Conservation (phyloP, 2,888 invertebrate species). For the Aricia artaxerxes region DNA sequence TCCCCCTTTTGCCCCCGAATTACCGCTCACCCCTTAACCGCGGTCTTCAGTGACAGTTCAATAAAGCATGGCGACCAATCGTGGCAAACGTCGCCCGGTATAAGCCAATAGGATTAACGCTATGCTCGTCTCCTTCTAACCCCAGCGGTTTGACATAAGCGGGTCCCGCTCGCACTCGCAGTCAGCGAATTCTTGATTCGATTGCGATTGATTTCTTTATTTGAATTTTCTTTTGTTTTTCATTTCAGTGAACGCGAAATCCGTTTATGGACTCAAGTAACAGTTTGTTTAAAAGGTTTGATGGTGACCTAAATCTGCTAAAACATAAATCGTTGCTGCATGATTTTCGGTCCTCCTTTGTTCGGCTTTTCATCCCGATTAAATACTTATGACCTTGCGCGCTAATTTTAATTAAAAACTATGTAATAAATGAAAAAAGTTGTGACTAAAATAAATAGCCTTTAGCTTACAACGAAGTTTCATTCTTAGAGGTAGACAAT, state of each 20-base stretch:
- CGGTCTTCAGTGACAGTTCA: constrained; percentile 79
- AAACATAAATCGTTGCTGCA: background rate
- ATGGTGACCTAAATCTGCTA: background rate
- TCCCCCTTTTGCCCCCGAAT: constrained; percentile 69
- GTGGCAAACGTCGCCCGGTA: constrained; percentile 77
- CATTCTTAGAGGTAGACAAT: too few species aligned
- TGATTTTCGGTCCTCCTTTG: background rate
- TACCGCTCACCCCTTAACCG: constrained; percentile 75
- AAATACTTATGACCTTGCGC: background rate
- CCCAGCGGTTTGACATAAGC: constrained; percentile 40
- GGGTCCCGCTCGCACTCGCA: constrained; percentile 59
- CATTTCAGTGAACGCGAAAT: constrained; percentile 55
- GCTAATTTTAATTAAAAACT: too few species aligned
- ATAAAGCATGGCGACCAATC: constrained; percentile 79
- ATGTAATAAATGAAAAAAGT: too few species aligned
- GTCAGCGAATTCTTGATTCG: constrained; percentile 75
- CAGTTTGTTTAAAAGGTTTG: constrained; percentile 37
- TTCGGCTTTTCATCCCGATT: background rate
- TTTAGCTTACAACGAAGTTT: too few species aligned
- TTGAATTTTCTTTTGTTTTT: constrained; percentile 73
- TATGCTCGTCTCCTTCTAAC: constrained; percentile 56
- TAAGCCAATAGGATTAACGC: constrained; percentile 81
- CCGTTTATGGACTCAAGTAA: constrained; percentile 41
- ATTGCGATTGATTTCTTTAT: constrained; percentile 76
- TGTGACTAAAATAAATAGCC: too few species aligned